phyloP scores from a whole-genome alignment of 2,888 invertebrate species.

The Acleris literana region DNA sequence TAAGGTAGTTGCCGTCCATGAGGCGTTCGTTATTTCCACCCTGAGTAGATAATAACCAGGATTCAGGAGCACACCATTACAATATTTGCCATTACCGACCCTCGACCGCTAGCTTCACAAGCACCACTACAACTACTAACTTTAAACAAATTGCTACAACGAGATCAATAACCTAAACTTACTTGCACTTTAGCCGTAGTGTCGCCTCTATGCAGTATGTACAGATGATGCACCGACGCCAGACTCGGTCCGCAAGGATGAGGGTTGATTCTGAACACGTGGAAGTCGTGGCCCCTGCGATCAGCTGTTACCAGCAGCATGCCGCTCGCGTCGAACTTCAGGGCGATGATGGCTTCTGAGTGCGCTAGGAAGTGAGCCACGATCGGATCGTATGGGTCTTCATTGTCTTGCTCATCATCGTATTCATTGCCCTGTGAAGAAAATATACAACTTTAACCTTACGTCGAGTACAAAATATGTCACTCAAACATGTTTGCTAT shows the following conservation, averaged over 20 bases:
- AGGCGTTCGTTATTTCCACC: no score
- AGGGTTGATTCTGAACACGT: constrained; percentile 96
- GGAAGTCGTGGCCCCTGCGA: constrained; percentile 96
- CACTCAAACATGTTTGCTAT: no score
- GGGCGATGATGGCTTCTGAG: constrained; percentile 93
- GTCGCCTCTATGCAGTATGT: constrained; percentile 96
- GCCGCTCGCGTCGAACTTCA: constrained; percentile 96
- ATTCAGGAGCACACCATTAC: no score
- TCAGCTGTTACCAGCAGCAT: constrained; percentile 95
- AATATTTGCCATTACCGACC: no score
- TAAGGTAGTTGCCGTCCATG: no score
- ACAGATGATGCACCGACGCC: constrained; percentile 96
- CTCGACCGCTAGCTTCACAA: no score
- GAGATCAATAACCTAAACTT: constrained; percentile 1
- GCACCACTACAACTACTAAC: no score
- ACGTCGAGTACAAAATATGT: no score
- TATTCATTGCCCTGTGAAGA: constrained; percentile 69
- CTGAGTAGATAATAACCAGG: no score
- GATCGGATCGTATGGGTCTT: constrained; percentile 88
- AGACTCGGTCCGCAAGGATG: constrained; percentile 94
- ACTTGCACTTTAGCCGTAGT: constrained; percentile 96
- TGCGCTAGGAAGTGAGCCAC: constrained; percentile 95
- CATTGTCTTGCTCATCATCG: constrained; percentile 84
- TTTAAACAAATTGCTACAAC: no score
- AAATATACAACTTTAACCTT: no score